Base-by-base conservation (phyloP, 2,797 vertebrate species). In the Pseudochirops cupreus region DNA sequence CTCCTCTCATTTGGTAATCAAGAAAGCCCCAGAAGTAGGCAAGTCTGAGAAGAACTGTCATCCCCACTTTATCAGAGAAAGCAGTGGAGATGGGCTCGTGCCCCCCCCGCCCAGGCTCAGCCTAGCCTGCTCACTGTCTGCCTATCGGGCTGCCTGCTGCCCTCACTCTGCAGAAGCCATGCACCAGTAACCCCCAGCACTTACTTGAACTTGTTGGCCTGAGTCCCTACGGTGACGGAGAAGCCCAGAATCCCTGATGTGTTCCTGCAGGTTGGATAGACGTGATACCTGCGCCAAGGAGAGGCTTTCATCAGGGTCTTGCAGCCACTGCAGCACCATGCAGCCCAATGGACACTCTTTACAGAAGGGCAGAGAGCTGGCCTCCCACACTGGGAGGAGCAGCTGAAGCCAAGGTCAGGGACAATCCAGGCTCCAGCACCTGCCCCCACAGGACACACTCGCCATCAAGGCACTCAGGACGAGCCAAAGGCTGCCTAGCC, bases 241-340 rank as follows among this genome's bases (percentile, higher is more conserved):
- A 99, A 99, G 54, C 99, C 99, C 97, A 99, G 99, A 95, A 99
- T 99, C 18, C 99, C 99, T 14, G 99, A 99, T 54, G 99, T 99
- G 97, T 99, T 99, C 97, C 99, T 99, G 98, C 99, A 99, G 94
- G 99, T 99, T 0, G 99, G 99, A 97, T 99, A 99, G 96, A 99
- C 99, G 2, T 99, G 99, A 98, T 99, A 99, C 98, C 99, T 99
- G 93, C 0, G 97, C 0, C 46, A 56, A 28, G 33, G 0, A 39
- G 92, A 91, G 5, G 0, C 29, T 28, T 6, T 92, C 24, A 33
- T 31, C 54, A 56, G 56, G 46, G 50, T 33, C 54, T 89, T 58
- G 5, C 52, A 13, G 29, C 93, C 56, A 93, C 62, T 53, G 55
- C 93, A 39, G 82, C 59, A 39, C 52, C n/a, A 82, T 3, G 2